Evolutionary conservation across 2,113 vertebrate genomes (phyloP), one percentile per base, ranked within the genome.

Genomic region (Nicator chloris): DNA sequence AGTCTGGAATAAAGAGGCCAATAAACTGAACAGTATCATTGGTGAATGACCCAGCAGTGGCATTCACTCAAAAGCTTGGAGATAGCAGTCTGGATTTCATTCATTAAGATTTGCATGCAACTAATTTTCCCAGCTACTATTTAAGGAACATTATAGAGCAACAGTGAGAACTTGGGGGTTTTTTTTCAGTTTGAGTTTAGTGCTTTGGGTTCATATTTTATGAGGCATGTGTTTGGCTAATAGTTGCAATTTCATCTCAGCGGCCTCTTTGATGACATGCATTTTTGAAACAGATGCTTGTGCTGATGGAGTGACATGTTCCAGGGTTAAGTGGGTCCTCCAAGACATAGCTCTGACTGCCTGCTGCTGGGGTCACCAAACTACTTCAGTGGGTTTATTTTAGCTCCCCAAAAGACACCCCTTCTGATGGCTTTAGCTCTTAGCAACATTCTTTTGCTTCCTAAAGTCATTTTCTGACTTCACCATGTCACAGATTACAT

Each of bases 251-350:
- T 88, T 90, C 68, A 47, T 81, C 35, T 90, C 31, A 90, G 56
- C 4, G 0, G 68, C 56, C 51, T 88, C 72, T 90, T 90, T 86
- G 64, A 75, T 90, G 76, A n/a, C 47, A n/a, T 40, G 42, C 10
- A 17, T 39, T 95, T 92, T 86, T 93, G 33, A 94, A 96, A 83
- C 33, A 90, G 59, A 77, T 59, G 47, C 68, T 63, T 70, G 22
- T 85, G 66, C 49, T 89, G 84, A 44, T 18, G 19, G 49, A 86
- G 57, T 53, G 75, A 82, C 65, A 61, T 76, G 40, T 81, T 88
- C 59, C 68, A 81, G 64, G 76, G 82, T 88, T 90, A 96, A 94
- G 71, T 66, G 82, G 60, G 30, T 22, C 30, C 80, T 86, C 42
- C n/a, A 77, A 86, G 82, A 61, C 20, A 22, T 10, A 72, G 42